Percentiles rank a stretch among this genome's conserved stretches.
Evolutionary conservation across 2,797 vertebrate species (phyloP).

Genomic region (Tinamus major): DNA sequence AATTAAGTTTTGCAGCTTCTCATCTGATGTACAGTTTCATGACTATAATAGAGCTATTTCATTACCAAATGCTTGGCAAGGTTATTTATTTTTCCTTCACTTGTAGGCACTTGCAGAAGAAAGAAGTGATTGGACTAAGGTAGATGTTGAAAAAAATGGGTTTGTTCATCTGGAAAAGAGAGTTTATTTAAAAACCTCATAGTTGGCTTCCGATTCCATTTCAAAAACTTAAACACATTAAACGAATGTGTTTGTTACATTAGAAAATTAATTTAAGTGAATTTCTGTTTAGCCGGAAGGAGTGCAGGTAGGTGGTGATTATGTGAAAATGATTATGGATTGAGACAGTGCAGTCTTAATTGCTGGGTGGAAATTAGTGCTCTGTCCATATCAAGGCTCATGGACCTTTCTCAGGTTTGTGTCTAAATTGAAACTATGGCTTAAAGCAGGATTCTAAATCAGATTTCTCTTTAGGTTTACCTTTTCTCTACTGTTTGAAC

Average conservation of each 20-base stretch:
- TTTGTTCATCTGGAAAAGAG: not conserved
- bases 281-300: not conserved
- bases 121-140: not conserved
- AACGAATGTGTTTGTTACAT: not conserved
- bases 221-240: slow-evolving; percentile 20
- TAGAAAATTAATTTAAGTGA: not conserved
- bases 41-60: not conserved
- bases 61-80: slow-evolving; percentile 14
- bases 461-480: not conserved
- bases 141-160: slow-evolving; percentile 19
- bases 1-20: not conserved
- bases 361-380: slow-evolving; percentile 2
- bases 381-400: not conserved
- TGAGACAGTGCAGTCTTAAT: not conserved
- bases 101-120: slow-evolving; percentile 13
- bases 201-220: not conserved
- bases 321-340: not conserved
- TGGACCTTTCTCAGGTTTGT: not conserved
- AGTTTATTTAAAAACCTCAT: slow-evolving; percentile 38
- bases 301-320: not conserved
- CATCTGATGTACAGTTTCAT: slow-evolving; percentile 22
- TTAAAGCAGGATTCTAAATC: not conserved
- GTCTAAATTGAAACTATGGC: not conserved
- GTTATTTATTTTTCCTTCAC: slow-evolving; percentile 13
- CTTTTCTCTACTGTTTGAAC: not conserved